A percentile compares a stretch with the other conserved stretches of the same genome.
These are phyloP conservation scores for Thinocorus orbignyianus DNA, from an alignment of 2,113 vertebrate genomes.

Conservation along the genomic window DNA sequence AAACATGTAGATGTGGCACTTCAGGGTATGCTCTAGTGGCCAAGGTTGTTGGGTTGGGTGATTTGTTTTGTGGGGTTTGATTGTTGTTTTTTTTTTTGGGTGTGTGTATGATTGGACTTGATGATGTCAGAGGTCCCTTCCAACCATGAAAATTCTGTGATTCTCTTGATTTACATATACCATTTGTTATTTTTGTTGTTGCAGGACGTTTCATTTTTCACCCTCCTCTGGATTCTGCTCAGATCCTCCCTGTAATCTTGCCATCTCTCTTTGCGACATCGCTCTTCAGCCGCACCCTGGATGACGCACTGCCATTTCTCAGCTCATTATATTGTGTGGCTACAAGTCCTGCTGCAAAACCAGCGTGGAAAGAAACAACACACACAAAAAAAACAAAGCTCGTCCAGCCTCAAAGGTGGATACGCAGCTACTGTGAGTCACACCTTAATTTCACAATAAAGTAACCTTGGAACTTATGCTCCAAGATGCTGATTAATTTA, in stretches of 20 bases:
- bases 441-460: constrained; percentile 44
- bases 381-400: constrained; percentile 17
- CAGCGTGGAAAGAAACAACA: background rate
- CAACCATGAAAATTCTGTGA: too few species aligned
- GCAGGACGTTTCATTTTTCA: background rate
- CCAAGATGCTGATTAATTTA: constrained; percentile 12
- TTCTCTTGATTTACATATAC: background rate
- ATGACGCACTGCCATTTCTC: constrained; percentile 48
- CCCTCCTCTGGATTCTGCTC: background rate
- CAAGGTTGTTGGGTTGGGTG: too few species aligned
- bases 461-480: background rate
- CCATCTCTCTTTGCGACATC: constrained; percentile 34
- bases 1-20: too few species aligned
- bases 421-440: constrained; percentile 37
- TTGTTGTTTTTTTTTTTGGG: too few species aligned
- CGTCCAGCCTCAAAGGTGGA: constrained; percentile 5
- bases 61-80: too few species aligned
- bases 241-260: constrained; percentile 44
- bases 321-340: background rate
- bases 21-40: too few species aligned
- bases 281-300: constrained; percentile 3
- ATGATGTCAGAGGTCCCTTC: too few species aligned
- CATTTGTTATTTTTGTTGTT: background rate
- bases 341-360: constrained; percentile 38
- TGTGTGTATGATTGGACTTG: too few species aligned